Conservation (phyloP, 37 sponge, comb jelly and placozoan species). For the Crambe crambe region DNA sequence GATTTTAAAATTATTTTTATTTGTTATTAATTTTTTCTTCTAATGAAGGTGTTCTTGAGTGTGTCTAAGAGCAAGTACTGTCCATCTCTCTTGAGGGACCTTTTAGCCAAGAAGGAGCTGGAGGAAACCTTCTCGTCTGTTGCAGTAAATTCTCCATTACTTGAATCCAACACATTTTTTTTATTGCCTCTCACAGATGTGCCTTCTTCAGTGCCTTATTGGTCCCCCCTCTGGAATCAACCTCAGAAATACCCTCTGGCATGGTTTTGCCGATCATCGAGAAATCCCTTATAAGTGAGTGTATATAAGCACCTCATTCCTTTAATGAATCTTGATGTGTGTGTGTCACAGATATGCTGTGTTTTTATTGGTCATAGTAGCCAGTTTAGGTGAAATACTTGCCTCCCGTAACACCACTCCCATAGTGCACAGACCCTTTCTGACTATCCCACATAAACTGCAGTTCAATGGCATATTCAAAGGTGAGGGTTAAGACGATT, state of each 20-base stretch:
- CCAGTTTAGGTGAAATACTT: slow-evolving; percentile 47
- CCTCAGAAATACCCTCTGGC: slow-evolving; percentile 83
- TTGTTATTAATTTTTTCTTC: background rate
- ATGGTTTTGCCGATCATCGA: slow-evolving; percentile 69
- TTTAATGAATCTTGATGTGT: background rate
- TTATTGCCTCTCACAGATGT: slow-evolving; percentile 35
- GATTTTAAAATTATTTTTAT: background rate
- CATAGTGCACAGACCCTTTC: slow-evolving; percentile 26
- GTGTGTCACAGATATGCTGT: slow-evolving; percentile 35
- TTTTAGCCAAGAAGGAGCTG: slow-evolving; percentile 56
- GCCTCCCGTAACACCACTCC: background rate
- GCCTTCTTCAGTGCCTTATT: slow-evolving; percentile 48
- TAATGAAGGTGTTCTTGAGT: slow-evolving; percentile 54
- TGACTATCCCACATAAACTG: slow-evolving; percentile 35
- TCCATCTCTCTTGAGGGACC: slow-evolving; percentile 68
- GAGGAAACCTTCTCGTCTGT: slow-evolving; percentile 35
- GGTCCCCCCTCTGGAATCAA: slow-evolving; percentile 83
- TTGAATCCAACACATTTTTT: background rate
- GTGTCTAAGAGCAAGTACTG: slow-evolving; percentile 45
- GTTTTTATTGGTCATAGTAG: slow-evolving; percentile 45
- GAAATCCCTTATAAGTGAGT: slow-evolving; percentile 70
- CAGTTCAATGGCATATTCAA: slow-evolving; percentile 3
- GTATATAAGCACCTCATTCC: background rate
- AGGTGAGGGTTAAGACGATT: too few species aligned
- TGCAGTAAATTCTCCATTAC: slow-evolving; percentile 30